These are phyloP conservation scores for Chaetura pelagica DNA, from an alignment of 2,113 vertebrate species.

Conservation along the genomic window DNA sequence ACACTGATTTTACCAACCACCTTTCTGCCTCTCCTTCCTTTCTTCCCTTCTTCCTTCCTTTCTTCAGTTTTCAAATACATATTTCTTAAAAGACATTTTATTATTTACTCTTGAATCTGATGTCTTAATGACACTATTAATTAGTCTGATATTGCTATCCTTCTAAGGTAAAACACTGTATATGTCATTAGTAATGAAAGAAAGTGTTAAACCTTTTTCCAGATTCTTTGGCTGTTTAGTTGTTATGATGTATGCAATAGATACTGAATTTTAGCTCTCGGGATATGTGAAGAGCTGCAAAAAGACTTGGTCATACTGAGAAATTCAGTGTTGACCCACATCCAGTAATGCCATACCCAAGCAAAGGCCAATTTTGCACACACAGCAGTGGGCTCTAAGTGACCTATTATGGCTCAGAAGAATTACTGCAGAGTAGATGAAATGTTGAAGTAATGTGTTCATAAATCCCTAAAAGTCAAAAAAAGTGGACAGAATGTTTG, in stretches of 20 bases:
- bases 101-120: neutral
- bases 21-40: neutral
- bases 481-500: neutral
- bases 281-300: neutral
- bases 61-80: neutral
- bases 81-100: neutral
- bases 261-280: neutral
- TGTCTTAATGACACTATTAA: neutral
- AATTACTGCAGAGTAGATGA: fast-evolving
- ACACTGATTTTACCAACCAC: neutral
- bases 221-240: neutral
- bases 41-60: neutral
- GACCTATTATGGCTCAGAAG: neutral
- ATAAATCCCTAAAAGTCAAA: neutral
- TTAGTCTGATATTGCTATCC: neutral
- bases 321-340: neutral
- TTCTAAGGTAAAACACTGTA: neutral
- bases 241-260: neutral
- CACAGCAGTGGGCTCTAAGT: neutral
- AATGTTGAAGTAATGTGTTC: neutral
- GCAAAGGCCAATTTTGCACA: neutral
- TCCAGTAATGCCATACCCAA: fast-evolving
- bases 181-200: neutral
- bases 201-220: neutral
- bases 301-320: neutral